Percentiles rank a stretch among this genome's conserved stretches.
Evolutionary conservation across 2,797 vertebrate genomes (phyloP).

Genomic region (Sebastolobus alascanus): DNA sequence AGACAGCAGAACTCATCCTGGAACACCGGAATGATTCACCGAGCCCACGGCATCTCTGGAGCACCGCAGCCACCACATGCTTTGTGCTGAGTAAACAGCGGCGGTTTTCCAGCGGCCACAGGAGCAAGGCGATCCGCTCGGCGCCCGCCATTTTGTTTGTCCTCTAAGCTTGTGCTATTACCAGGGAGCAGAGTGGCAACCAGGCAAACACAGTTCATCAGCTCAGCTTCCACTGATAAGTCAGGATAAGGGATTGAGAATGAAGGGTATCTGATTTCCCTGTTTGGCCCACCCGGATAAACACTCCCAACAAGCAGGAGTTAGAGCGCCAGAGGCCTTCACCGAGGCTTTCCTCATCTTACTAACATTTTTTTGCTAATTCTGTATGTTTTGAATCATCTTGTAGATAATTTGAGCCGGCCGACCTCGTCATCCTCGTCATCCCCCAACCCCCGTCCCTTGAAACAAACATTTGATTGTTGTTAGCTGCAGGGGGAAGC

Average conservation of each 20-base stretch:
- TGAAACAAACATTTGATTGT: constrained; percentile 57
- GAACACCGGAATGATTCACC: constrained; percentile 8
- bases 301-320: constrained; percentile 26
- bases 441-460: not conserved
- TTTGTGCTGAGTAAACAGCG: constrained; percentile 66
- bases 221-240: constrained; percentile 38
- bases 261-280: constrained; percentile 50
- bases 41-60: constrained; percentile 31
- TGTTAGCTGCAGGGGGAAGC: constrained; percentile 35
- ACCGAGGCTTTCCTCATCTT: constrained; percentile 1
- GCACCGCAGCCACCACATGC: constrained; percentile 18
- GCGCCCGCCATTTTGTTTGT: constrained; percentile 57
- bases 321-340: not conserved
- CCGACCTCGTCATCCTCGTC: constrained; percentile 23
- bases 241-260: constrained; percentile 24
- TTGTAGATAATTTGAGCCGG: constrained; percentile 21
- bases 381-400: constrained; percentile 51
- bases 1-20: constrained; percentile 14
- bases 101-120: constrained; percentile 48
- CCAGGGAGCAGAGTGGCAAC: constrained; percentile 18
- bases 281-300: constrained; percentile 48
- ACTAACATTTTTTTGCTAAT: constrained; percentile 30
- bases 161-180: constrained; percentile 35
- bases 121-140: constrained; percentile 21
- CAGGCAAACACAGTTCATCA: constrained; percentile 28